These are phyloP conservation scores for Torymus auratus DNA, from an alignment of 2,888 invertebrate species.

Conservation along the genomic window DNA sequence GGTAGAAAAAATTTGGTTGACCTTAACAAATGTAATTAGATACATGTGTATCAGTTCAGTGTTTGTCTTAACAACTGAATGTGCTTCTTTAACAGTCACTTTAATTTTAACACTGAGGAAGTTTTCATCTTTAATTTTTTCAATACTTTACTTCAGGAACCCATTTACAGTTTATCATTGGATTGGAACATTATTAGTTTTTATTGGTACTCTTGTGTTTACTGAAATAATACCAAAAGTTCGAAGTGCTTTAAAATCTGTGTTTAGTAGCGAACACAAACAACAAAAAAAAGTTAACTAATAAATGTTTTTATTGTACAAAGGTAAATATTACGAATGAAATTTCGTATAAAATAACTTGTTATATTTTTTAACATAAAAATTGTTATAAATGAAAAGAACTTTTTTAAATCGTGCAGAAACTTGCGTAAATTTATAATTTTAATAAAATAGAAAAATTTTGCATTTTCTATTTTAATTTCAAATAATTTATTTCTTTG, in stretches of 20 bases:
- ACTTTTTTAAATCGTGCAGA: no score
- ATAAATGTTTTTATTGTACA: not conserved
- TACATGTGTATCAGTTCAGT: constrained; percentile 96
- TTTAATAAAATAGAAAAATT: no score
- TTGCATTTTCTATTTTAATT: no score
- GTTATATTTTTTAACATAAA: no score
- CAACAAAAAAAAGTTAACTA: constrained; percentile 12
- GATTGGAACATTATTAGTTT: constrained; percentile 93
- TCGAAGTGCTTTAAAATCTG: constrained; percentile 57
- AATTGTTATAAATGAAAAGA: no score
- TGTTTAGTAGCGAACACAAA: constrained; percentile 24
- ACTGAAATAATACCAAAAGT: constrained; percentile 85
- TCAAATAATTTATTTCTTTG: no score
- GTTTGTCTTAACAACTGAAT: constrained; percentile 95
- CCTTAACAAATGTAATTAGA: constrained; percentile 75
- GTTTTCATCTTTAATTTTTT: constrained; percentile 96
- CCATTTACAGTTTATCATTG: constrained; percentile 95
- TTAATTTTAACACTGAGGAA: constrained; percentile 96
- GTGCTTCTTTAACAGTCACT: constrained; percentile 95
- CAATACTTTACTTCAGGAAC: constrained; percentile 95
- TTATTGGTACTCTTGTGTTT: constrained; percentile 94
- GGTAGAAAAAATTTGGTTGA: constrained; percentile 41
- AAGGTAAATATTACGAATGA: no score
- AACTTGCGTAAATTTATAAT: no score
- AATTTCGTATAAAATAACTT: no score